Evolutionary conservation across 1,140 invertebrate genomes (phyloP), one percentile per base, ranked within the genome.

Genomic region (Aleiodes sp.): DNA sequence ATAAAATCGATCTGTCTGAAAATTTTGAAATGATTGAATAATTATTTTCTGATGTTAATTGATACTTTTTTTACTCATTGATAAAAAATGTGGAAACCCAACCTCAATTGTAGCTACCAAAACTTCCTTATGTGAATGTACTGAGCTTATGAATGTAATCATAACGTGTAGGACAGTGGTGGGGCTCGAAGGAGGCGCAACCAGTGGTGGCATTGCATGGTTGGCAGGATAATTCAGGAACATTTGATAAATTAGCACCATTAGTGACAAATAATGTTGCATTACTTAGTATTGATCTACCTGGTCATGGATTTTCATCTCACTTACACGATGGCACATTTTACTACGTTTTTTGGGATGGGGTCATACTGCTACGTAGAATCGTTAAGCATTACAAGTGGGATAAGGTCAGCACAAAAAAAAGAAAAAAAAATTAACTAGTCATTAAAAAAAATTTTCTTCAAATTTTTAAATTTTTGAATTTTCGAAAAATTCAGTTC

Each of bases 201-300:
- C 93, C 93, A 1, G 88, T 94, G 65, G 82, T 97, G 35, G 93
- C 92, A 1, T 82, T 96, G 24, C 95, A 97, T 76, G 95, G 95
- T 33, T 97, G 94, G 94, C 93, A 95, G 84, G 95, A 97, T 80
- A 97, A 97, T 82, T 90, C 92, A 28, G 94, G 94, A 14, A 92
- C 91, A 8, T 96, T 94, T 87, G 94, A 96, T 83, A 88, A 86
- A 28, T 82, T 97, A 28, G 90, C 91, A 35, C 92, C 93, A 4
- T 80, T 92, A 9, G 78, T 97, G n/a, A 88, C 90, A 6, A 70
- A 85, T 14, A 80, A 88, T 28, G 76, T 87, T 10, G 83, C 92
- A 10, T 77, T 94, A 21, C 84, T 94, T 16, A 89, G 89, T 68
- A 90, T 95, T 73, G 94, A 95, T 81, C 83, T 94, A 37, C 93